phyloP scores from a whole-genome alignment of 2,888 invertebrate species.

The Drosophila anomalipes region DNA sequence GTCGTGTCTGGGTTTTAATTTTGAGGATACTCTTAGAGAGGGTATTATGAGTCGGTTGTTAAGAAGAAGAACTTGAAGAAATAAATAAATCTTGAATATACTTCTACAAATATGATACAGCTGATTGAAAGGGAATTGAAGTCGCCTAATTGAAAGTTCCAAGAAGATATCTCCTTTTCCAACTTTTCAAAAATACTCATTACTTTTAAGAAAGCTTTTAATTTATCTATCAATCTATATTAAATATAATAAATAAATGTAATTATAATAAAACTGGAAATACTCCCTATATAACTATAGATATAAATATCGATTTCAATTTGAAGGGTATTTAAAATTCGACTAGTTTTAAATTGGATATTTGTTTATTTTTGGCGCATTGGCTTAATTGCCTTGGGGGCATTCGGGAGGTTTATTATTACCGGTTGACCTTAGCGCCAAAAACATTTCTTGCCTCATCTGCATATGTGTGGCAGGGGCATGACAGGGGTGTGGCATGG shows the following conservation, averaged over 20 bases:
- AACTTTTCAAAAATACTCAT: not conserved
- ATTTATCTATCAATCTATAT: not conserved
- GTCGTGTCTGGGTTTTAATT: slow-evolving; percentile 23
- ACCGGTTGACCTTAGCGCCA: slow-evolving; percentile 70
- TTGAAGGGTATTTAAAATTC: not conserved
- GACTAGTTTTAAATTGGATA: not conserved
- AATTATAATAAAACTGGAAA: not conserved
- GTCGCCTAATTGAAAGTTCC: not conserved
- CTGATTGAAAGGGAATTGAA: not conserved
- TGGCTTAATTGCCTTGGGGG: slow-evolving; percentile 62
- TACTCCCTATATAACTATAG: not conserved
- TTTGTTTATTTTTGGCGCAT: slow-evolving; percentile 26
- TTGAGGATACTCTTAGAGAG: not conserved
- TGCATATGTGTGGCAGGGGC: slow-evolving; percentile 52
- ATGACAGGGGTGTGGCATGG: not conserved
- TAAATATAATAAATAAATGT: too few species aligned
- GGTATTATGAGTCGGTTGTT: not conserved
- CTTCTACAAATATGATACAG: not conserved
- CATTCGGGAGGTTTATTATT: slow-evolving; percentile 55
- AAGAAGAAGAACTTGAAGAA: not conserved
- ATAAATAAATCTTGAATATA: not conserved
- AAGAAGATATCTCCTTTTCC: not conserved
- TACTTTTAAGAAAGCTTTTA: not conserved
- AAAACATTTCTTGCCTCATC: slow-evolving; percentile 65
- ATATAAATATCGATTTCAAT: not conserved